phyloP scores from a whole-genome alignment of 2,113 vertebrate genomes.

The Recurvirostra avosetta region DNA sequence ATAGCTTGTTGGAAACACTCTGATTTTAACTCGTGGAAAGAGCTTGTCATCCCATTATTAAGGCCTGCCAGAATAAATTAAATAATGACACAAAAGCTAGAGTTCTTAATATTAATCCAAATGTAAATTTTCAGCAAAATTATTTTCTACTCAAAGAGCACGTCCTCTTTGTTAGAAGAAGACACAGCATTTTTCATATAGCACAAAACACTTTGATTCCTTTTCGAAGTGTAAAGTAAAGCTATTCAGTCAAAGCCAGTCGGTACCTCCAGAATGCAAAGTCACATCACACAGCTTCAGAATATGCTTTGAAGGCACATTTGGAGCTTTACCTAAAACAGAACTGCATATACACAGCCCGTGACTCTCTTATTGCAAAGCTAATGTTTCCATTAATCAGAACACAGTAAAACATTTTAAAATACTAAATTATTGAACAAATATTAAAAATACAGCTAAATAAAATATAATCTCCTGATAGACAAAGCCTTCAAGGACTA shows the following conservation, averaged over 20 bases:
- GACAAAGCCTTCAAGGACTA: neutral
- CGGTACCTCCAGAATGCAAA: neutral
- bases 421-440: neutral
- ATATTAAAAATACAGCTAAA: neutral
- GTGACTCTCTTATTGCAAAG: neutral
- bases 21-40: constrained; percentile 24
- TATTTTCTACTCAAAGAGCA: neutral
- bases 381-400: neutral
- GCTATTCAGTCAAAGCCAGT: neutral
- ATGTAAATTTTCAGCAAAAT: constrained; percentile 18
- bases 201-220: neutral
- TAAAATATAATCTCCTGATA: neutral
- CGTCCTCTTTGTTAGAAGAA: neutral
- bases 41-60: neutral
- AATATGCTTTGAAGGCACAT: neutral
- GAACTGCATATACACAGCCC: neutral
- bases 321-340: neutral
- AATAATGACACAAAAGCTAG: constrained; percentile 10
- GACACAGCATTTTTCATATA: neutral
- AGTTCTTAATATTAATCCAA: constrained; percentile 22
- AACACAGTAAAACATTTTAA: neutral
- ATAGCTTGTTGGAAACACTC: neutral
- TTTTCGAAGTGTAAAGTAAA: neutral
- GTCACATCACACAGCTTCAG: neutral
- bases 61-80: neutral